These are phyloP conservation scores for Brachionus koreanus DNA, from an alignment of 1,140 invertebrate species.

Conservation along the genomic window DNA sequence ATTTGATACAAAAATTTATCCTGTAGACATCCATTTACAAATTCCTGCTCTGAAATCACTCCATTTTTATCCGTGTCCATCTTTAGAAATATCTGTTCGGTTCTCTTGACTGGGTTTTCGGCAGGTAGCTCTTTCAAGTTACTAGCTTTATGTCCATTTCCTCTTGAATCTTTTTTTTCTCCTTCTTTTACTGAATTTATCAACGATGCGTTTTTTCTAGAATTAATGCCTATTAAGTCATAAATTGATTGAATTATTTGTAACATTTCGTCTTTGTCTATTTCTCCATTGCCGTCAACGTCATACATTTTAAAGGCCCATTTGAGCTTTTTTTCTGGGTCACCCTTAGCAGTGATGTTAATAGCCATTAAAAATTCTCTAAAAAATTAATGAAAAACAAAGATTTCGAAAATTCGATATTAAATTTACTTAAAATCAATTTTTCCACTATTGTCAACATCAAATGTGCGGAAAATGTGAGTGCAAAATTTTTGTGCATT, in stretches of 20 bases:
- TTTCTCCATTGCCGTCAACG: slow-evolving; percentile 97
- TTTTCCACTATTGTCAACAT: slow-evolving; percentile 88
- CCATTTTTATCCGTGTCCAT: slow-evolving; percentile 99
- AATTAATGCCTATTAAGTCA: slow-evolving; percentile 36
- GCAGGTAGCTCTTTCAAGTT: slow-evolving; percentile 46
- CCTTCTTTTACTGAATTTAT: neutral
- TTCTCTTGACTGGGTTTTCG: slow-evolving; percentile 78
- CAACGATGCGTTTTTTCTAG: neutral
- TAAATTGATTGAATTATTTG: slow-evolving; percentile 57
- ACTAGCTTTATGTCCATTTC: slow-evolving; percentile 45
- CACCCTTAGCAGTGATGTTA: slow-evolving; percentile 93
- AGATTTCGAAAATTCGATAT: neutral
- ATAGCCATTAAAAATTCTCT: slow-evolving; percentile 94
- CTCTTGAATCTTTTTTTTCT: neutral
- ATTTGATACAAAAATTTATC: slow-evolving; percentile 94
- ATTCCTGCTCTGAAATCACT: slow-evolving; percentile 94
- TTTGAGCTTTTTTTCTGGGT: slow-evolving; percentile 94
- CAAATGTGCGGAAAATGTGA: slow-evolving; percentile 97
- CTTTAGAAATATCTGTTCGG: slow-evolving; percentile 96
- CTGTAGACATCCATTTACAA: slow-evolving; percentile 95
- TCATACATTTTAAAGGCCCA: slow-evolving; percentile 97
- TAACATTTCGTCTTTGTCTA: slow-evolving; percentile 80
- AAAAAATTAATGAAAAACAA: neutral
- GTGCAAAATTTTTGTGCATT: slow-evolving; percentile 98
- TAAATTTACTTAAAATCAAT: slow-evolving; percentile 56